A percentile compares a stretch with the other conserved stretches of the same genome.
Evolutionary conservation across 2,113 vertebrate genomes (phyloP).

Genomic region (Conger conger): DNA sequence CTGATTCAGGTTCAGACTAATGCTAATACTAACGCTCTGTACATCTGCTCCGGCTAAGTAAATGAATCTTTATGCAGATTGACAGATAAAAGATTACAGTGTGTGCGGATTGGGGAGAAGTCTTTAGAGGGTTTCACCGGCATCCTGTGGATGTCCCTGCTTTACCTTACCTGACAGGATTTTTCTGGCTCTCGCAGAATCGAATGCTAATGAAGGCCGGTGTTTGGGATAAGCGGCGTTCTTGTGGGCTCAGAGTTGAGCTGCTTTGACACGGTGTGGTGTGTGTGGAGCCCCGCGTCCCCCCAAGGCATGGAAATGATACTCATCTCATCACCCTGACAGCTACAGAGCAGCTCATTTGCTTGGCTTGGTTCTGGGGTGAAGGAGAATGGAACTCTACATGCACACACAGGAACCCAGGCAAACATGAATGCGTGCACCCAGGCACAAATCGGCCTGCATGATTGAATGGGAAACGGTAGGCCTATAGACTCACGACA

Average conservation of each 20-base stretch:
- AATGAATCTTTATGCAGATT: not conserved
- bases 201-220: not conserved
- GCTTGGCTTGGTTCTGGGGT: not conserved
- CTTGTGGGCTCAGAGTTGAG: not conserved
- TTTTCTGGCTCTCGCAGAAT: not conserved
- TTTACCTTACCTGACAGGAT: not conserved
- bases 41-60: not conserved
- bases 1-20: not conserved
- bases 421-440: not conserved
- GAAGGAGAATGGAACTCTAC: not conserved
- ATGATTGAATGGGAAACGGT: too few species aligned
- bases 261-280: not conserved
- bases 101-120: not conserved
- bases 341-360: not conserved
- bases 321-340: not conserved
- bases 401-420: not conserved
- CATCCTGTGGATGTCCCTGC: not conserved
- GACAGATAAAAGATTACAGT: not conserved
- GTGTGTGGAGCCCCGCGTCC: not conserved
- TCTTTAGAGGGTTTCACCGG: not conserved
- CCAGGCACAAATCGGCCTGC: too few species aligned
- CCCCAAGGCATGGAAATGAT: conserved; percentile 12
- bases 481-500: too few species aligned
- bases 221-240: not conserved
- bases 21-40: not conserved